These are phyloP conservation scores for Propithecus perrieri DNA, from an alignment of 2,797 vertebrate species.

Conservation along the genomic window DNA sequence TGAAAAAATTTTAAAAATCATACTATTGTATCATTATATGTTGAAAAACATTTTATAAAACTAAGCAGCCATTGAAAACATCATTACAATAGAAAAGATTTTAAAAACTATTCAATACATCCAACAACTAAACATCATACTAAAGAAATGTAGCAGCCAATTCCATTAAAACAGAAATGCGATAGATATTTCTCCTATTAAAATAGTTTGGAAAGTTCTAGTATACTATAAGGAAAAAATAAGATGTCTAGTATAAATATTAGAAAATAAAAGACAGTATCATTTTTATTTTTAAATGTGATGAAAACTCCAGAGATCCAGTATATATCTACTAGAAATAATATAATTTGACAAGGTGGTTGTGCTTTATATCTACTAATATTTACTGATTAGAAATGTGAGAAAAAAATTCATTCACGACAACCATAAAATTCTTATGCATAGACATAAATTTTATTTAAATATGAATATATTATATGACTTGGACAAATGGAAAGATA, in stretches of 20 bases:
- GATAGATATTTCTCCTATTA: background rate
- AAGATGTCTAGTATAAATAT: background rate
- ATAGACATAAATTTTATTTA: background rate
- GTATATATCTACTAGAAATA: background rate
- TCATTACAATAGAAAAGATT: background rate
- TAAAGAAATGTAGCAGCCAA: background rate
- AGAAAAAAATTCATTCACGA: background rate
- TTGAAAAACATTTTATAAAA: background rate
- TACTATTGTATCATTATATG: background rate
- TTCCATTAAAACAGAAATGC: background rate
- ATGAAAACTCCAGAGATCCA: background rate
- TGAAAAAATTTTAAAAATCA: background rate
- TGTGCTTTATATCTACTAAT: background rate
- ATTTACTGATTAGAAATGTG: constrained; percentile 30
- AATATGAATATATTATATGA: background rate
- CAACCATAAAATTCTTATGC: background rate
- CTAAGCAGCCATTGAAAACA: background rate
- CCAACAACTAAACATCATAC: background rate
- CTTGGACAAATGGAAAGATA: background rate
- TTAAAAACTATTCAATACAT: background rate
- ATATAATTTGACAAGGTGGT: background rate
- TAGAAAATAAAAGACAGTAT: background rate
- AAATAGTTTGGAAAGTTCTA: background rate
- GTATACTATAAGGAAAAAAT: background rate
- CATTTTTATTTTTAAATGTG: background rate